Evolutionary conservation across 2,113 vertebrate species (phyloP).

Genomic region (Trinectes maculatus): DNA sequence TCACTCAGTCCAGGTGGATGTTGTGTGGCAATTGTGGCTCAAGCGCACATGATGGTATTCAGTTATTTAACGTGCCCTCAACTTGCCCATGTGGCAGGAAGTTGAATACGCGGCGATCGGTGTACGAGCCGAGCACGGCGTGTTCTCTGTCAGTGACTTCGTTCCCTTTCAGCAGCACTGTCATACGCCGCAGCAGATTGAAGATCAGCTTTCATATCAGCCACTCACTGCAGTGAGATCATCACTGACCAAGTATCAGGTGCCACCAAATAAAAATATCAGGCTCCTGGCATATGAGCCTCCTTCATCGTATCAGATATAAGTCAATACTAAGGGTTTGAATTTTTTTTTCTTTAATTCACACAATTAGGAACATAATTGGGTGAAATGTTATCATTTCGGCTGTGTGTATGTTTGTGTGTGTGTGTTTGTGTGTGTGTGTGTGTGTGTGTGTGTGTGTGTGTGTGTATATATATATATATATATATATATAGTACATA

Average conservation of each 20-base stretch:
- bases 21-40: background rate
- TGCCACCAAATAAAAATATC: slow-evolving; percentile 34
- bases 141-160: slow-evolving; percentile 28
- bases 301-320: slow-evolving; percentile 1
- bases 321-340: slow-evolving; percentile 33
- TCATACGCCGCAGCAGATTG: slow-evolving; percentile 39
- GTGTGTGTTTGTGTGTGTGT: no score
- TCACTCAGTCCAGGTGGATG: no score
- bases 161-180: slow-evolving; percentile 13
- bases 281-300: slow-evolving; percentile 37
- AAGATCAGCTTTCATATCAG: slow-evolving; percentile 63
- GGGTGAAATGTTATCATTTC: no score
- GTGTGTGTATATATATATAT: no score
- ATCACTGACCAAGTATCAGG: slow-evolving; percentile 47
- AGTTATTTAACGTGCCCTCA: background rate
- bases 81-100: background rate
- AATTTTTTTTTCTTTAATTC: slow-evolving; percentile 14
- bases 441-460: no score
- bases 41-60: background rate
- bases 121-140: slow-evolving; percentile 1
- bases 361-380: background rate
- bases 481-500: no score
- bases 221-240: slow-evolving; percentile 54
- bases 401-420: no score
- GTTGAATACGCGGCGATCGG: background rate